Evolutionary conservation across 2,888 invertebrate genomes (phyloP).

Genomic region (Sphaeridia pumilis): DNA sequence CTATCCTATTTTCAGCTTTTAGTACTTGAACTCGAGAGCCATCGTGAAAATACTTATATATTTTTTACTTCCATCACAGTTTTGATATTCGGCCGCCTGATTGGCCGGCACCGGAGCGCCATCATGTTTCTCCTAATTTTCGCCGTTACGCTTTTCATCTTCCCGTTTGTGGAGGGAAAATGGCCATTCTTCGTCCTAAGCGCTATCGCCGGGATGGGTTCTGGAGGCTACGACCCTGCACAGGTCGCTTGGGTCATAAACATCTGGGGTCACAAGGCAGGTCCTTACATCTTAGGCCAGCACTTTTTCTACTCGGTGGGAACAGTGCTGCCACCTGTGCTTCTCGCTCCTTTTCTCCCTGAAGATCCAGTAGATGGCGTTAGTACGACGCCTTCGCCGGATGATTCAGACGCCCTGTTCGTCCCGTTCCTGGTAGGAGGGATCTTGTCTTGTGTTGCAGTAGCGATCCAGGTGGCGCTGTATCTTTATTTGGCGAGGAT

Average conservation of each 20-base stretch:
- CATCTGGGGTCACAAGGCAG: constrained; percentile 18
- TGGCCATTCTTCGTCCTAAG: constrained; percentile 11
- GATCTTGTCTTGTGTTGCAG: constrained; percentile 1
- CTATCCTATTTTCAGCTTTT: not conserved
- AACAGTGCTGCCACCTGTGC: constrained; percentile 13
- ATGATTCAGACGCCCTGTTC: constrained; percentile 3
- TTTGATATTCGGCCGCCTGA: not conserved
- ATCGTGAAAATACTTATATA: not conserved
- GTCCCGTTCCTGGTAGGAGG: constrained; percentile 21
- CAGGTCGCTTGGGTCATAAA: constrained; percentile 25
- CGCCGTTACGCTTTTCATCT: constrained; percentile 3
- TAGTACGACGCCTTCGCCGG: not conserved
- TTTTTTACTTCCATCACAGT: too few relatives aligned
- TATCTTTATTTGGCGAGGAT: constrained; percentile 15
- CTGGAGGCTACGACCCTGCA: constrained; percentile 20
- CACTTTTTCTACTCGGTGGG: constrained; percentile 21
- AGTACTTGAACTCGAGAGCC: not conserved
- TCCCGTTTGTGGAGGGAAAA: constrained; percentile 8
- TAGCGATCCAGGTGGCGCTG: constrained; percentile 10
- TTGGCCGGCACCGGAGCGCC: constrained; percentile 9
- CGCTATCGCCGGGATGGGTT: constrained; percentile 13
- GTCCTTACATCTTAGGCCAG: constrained; percentile 19
- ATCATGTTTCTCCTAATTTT: constrained; percentile 10
- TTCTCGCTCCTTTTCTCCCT: constrained; percentile 18
- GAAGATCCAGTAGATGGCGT: not conserved